Evolutionary conservation across 2,113 vertebrate genomes (phyloP).

Genomic region (Myotis davidii): DNA sequence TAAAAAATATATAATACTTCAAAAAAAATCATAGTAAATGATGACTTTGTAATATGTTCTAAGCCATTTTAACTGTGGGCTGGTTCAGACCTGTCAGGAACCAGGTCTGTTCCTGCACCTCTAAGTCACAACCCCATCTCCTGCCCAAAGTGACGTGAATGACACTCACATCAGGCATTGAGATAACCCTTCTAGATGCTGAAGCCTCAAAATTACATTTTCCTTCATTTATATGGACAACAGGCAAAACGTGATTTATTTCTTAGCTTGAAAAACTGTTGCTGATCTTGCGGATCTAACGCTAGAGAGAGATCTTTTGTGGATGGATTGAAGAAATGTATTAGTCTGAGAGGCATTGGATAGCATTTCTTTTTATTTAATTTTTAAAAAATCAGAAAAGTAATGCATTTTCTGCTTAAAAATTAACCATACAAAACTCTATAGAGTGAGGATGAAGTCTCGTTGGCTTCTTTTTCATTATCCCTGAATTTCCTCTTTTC

Average conservation of each 20-base stretch:
- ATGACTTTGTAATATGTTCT: constrained; percentile 5
- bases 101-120: not conserved
- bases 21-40: not conserved
- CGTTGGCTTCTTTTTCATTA: not conserved
- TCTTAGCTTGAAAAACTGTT: not conserved
- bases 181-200: not conserved
- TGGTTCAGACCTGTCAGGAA: not conserved
- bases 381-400: not conserved
- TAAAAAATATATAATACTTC: no score
- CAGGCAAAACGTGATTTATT: not conserved
- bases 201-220: not conserved
- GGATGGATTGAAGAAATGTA: not conserved
- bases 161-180: not conserved
- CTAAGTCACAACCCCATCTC: not conserved
- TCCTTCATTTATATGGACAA: not conserved
- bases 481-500: not conserved
- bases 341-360: not conserved
- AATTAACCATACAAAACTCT: not conserved
- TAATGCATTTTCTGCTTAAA: not conserved
- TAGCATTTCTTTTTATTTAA: not conserved
- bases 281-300: not conserved
- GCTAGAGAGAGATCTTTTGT: not conserved
- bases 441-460: not conserved
- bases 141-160: not conserved
- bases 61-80: not conserved